A percentile compares a stretch with the other conserved stretches of the same genome.
phyloP scores from a whole-genome alignment of 2,797 vertebrate genomes.

The Enteromius thamalakanensis region DNA sequence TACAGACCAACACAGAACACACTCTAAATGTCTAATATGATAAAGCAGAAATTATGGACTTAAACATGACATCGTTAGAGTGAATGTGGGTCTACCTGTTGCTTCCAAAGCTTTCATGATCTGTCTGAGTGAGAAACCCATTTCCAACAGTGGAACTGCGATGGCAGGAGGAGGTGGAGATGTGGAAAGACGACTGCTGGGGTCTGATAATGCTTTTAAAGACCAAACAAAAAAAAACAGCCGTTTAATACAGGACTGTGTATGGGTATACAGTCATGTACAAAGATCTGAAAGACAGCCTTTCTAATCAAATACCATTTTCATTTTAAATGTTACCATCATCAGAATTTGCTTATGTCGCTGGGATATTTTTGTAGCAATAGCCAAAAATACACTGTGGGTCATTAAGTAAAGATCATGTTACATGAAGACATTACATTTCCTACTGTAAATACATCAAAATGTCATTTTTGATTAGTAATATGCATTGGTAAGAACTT shows the following conservation, averaged over 20 bases:
- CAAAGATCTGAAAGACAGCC: neutral
- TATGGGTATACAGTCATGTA: neutral
- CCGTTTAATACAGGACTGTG: neutral
- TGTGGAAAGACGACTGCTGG: conserved; percentile 95
- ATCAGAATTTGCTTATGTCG: neutral
- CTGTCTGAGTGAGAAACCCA: conserved; percentile 96
- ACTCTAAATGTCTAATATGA: neutral
- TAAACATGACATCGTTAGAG: neutral
- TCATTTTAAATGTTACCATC: neutral
- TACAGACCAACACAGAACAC: conserved; percentile 59
- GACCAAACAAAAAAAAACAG: conserved; percentile 18
- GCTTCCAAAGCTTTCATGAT: conserved; percentile 98
- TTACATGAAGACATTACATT: no score
- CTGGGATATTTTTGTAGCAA: no score
- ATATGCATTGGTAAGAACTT: no score
- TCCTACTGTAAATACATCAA: no score
- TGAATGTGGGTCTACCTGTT: conserved; percentile 79
- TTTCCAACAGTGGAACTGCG: conserved; percentile 93
- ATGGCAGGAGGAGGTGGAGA: conserved; percentile 98
- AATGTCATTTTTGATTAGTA: no score
- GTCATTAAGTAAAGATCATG: no score
- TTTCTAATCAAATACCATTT: neutral
- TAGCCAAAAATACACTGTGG: no score
- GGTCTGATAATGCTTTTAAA: conserved; percentile 89
- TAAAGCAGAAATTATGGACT: neutral